Evolutionary conservation across 2,888 invertebrate species (phyloP), one percentile per base, ranked within the genome.

Genomic region (Drosophila demipolita): DNA sequence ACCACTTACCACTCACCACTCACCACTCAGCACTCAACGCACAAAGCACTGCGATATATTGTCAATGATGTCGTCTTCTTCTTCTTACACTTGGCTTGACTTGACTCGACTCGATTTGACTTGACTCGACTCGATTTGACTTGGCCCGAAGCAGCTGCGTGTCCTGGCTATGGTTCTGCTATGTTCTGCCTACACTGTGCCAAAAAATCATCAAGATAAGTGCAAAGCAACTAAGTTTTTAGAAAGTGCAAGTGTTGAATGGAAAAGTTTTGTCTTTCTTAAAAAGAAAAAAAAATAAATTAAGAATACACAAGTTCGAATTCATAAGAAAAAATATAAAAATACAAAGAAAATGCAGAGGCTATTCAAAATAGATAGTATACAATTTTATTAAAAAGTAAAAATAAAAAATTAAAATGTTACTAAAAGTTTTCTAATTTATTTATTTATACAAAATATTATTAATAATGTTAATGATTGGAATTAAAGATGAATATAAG

Each of bases 51-150:
- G 11, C 62, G 54, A 42, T 61, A 60, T 67, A 48, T 65, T 73
- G 75, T 83, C 83, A 66, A 52, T 73, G 62, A 50, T 62, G 53
- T 45, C 68, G 60, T 53, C 29, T 29, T 29, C 26, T 26, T 45
- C 71, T 65, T 53, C 57, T 73, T 85, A 76, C 86, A 82, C 80
- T 87, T 82, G 85, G 80, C 82, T 83, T 83, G 35, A n/a, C n/a
- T 42, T 20, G 45, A 20, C 45, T 45, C 4, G 20, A 83, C 76
- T 87, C 73, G 86, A 87, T 80, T 84, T 78, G 73, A 74, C 88
- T 87, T 66, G 68, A 70, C 65, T 66, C 20, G 52, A 29, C 32
- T 66, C 15, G 49, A 20, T 15, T 49, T 52, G 65, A 33, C 38
- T 84, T 82, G 69, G 78, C 83, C 83, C 53, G 53, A 69, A 80